A percentile compares a stretch with the other conserved stretches of the same genome.
These are phyloP conservation scores for Uloborus diversus DNA, from an alignment of 1,140 invertebrate genomes.

Conservation along the genomic window DNA sequence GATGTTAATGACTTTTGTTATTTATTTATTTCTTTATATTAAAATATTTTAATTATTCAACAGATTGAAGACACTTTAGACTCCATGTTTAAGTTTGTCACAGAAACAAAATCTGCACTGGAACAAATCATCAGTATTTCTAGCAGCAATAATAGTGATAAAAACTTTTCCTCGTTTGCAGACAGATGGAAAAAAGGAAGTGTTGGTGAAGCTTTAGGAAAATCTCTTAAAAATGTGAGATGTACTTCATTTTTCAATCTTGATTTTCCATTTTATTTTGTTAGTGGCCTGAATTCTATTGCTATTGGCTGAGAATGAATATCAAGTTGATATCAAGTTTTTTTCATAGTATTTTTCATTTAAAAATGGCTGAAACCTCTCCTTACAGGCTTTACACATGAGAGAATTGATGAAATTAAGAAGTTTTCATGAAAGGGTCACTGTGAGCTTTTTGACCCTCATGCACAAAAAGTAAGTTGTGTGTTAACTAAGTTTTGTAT, in stretches of 20 bases:
- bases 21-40: no score
- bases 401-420: slow-evolving; percentile 70
- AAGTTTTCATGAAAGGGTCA: slow-evolving; percentile 69
- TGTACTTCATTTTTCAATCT: no score
- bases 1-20: no score
- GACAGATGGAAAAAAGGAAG: slow-evolving; percentile 59
- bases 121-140: slow-evolving; percentile 69
- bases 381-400: slow-evolving; percentile 65
- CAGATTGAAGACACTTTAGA: slow-evolving; percentile 70
- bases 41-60: slow-evolving; percentile 28
- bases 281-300: not conserved
- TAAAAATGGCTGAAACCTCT: no score
- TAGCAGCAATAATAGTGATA: slow-evolving; percentile 26
- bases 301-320: not conserved
- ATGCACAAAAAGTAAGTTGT: slow-evolving; percentile 66
- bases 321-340: no score
- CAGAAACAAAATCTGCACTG: slow-evolving; percentile 69
- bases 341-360: no score
- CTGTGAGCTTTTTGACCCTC: slow-evolving; percentile 67
- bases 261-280: no score
- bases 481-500: no score
- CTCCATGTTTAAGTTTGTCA: slow-evolving; percentile 67
- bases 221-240: slow-evolving; percentile 68
- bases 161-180: slow-evolving; percentile 61
- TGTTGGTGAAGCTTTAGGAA: slow-evolving; percentile 67